phyloP scores from a whole-genome alignment of 2,888 invertebrate genomes.

The Choristoneura rosaceana region DNA sequence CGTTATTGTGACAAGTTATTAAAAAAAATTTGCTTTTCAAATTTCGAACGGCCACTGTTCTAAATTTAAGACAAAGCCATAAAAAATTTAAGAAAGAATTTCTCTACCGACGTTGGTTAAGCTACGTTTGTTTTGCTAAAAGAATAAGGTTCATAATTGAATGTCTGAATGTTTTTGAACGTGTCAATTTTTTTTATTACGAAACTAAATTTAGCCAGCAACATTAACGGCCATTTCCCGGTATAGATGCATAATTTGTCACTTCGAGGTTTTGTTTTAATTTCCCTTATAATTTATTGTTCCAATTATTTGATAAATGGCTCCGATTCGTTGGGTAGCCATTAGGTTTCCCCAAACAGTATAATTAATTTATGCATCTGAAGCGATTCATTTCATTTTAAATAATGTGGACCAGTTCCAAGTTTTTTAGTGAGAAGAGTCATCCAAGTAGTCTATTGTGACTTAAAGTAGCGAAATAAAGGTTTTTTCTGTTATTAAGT shows the following conservation, averaged over 20 bases:
- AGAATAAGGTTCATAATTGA: not conserved
- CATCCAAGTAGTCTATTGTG: constrained; percentile 1
- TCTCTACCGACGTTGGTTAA: not conserved
- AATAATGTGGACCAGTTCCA: not conserved
- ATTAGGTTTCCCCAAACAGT: constrained; percentile 4
- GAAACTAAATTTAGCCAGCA: constrained; percentile 28
- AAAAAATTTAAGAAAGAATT: constrained; percentile 32
- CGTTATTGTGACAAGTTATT: constrained; percentile 39
- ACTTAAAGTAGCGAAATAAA: not conserved
- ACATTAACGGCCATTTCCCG: constrained; percentile 33
- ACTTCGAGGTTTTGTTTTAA: constrained; percentile 34
- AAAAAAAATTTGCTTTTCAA: constrained; percentile 32
- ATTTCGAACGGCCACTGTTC: constrained; percentile 35
- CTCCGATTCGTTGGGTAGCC: constrained; percentile 27
- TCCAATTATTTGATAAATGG: constrained; percentile 33
- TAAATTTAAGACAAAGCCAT: constrained; percentile 27
- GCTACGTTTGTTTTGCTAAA: not conserved
- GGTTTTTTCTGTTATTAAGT: not conserved
- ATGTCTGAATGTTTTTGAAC: not conserved
- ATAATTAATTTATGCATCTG: constrained; percentile 11
- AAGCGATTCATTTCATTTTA: constrained; percentile 48
- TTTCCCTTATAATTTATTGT: constrained; percentile 25
- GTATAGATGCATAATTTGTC: constrained; percentile 29
- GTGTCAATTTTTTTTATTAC: constrained; percentile 33
- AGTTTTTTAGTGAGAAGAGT: not conserved